Evolutionary conservation across 2,888 invertebrate genomes (phyloP).

Genomic region (Calephelis perditalis): DNA sequence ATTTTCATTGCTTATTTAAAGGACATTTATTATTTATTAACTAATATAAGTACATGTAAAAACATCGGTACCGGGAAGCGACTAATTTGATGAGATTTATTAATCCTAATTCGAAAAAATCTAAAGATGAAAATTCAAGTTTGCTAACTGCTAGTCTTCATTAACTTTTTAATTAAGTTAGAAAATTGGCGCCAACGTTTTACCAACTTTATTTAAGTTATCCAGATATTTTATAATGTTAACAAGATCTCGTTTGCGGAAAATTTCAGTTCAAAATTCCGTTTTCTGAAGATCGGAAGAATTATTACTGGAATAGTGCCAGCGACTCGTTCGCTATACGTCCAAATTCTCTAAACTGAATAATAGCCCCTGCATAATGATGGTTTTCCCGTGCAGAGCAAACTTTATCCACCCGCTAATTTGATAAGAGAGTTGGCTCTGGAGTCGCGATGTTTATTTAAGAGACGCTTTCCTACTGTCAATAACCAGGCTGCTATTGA

Average conservation of each 20-base stretch:
- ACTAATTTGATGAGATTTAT: no score
- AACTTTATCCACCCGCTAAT: constrained; percentile 6
- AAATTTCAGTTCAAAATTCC: constrained; percentile 12
- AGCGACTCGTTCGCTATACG: constrained; percentile 9
- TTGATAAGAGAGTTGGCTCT: constrained; percentile 8
- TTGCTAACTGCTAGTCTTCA: no score
- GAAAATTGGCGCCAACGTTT: not conserved
- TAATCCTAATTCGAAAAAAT: no score
- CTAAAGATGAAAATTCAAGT: no score
- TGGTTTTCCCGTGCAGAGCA: constrained; percentile 6
- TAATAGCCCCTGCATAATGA: constrained; percentile 11
- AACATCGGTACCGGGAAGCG: no score
- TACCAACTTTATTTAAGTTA: not conserved
- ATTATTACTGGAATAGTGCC: constrained; percentile 9
- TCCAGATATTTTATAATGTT: not conserved
- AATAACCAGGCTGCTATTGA: not conserved
- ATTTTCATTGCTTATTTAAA: no score
- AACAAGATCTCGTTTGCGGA: constrained; percentile 11
- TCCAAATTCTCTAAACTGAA: constrained; percentile 12
- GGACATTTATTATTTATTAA: no score
- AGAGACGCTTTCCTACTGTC: constrained; percentile 3
- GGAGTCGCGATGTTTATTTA: constrained; percentile 7
- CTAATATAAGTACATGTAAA: no score
- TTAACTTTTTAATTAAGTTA: no score
- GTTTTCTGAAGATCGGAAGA: constrained; percentile 11